These are phyloP conservation scores for Tokudaia muenninki DNA, from an alignment of 2,797 vertebrate genomes.

Conservation along the genomic window DNA sequence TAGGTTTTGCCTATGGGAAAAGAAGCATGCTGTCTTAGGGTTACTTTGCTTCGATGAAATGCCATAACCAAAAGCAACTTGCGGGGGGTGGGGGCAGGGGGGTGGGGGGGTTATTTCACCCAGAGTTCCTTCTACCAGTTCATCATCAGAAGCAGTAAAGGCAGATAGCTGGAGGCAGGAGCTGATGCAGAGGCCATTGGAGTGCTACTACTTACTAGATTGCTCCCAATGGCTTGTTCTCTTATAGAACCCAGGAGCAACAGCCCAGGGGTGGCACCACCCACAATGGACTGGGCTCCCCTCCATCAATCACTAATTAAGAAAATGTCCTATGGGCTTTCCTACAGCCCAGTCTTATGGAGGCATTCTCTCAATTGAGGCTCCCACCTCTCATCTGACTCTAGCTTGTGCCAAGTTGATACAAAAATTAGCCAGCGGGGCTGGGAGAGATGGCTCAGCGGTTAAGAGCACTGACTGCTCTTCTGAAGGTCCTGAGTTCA, in stretches of 20 bases:
- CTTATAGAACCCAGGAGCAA: background rate
- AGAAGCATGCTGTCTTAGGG: background rate
- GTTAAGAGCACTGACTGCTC: too few relatives aligned
- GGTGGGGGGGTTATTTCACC: background rate
- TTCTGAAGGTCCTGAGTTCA: too few relatives aligned
- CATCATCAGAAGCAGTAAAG: background rate
- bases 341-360: background rate
- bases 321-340: background rate
- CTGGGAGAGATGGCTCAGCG: too few relatives aligned
- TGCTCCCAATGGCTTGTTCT: background rate
- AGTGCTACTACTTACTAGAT: background rate
- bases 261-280: background rate
- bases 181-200: background rate
- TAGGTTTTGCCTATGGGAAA: background rate
- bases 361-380: background rate
- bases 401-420: background rate
- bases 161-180: background rate
- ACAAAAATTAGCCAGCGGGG: background rate
- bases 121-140: background rate
- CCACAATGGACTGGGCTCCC: background rate
- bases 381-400: background rate
- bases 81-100: too few relatives aligned
- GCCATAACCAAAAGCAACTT: background rate
- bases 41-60: background rate
- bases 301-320: background rate